These are phyloP conservation scores for Schizopygopsis pylzovi DNA, from an alignment of 2,797 vertebrate species.

Conservation along the genomic window DNA sequence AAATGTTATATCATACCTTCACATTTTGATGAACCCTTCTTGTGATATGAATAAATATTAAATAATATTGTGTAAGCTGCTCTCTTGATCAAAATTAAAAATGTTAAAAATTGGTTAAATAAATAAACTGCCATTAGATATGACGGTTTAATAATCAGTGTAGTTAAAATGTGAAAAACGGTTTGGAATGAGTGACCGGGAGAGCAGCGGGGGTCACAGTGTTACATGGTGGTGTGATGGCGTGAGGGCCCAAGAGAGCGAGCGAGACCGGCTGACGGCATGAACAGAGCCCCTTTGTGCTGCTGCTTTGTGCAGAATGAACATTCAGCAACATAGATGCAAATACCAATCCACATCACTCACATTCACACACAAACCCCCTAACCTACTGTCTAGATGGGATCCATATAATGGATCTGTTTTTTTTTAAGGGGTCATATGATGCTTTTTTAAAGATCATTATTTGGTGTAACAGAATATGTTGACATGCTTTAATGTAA, in stretches of 20 bases:
- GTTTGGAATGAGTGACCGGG: slow-evolving; percentile 8
- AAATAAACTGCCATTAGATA: slow-evolving; percentile 5
- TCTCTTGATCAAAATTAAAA: not conserved
- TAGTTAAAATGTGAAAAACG: not conserved
- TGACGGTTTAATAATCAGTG: not conserved
- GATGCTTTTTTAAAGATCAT: too few relatives aligned
- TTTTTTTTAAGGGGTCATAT: not conserved
- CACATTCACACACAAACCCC: slow-evolving; percentile 30
- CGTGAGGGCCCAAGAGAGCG: slow-evolving; percentile 33
- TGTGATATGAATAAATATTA: not conserved
- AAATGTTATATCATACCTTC: not conserved
- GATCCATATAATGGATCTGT: not conserved
- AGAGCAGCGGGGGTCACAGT: slow-evolving; percentile 15
- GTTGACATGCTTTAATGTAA: too few relatives aligned
- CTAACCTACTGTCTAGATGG: slow-evolving; percentile 13
- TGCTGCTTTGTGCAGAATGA: slow-evolving; percentile 47
- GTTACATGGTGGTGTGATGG: slow-evolving; percentile 45
- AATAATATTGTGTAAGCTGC: not conserved
- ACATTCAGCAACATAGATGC: slow-evolving; percentile 55
- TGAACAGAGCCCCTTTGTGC: slow-evolving; percentile 60
- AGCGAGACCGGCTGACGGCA: slow-evolving; percentile 43
- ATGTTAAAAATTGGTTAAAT: not conserved
- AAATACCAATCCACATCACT: slow-evolving; percentile 40
- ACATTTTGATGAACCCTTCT: not conserved
- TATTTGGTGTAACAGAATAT: too few relatives aligned